phyloP scores from a whole-genome alignment of 2,888 invertebrate species.

The Gymnosoma rotundatum region DNA sequence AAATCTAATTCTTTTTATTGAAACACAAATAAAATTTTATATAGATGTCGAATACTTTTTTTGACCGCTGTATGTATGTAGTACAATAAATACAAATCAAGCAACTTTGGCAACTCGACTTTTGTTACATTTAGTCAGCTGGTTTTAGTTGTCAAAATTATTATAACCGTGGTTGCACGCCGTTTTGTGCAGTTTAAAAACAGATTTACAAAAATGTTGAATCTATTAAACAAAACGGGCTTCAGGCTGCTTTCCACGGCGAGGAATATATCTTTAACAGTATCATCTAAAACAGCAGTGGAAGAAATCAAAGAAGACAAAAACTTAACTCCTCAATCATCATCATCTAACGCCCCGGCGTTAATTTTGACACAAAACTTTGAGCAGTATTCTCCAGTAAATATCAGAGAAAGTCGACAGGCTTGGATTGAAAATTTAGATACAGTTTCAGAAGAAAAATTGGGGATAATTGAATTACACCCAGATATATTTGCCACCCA shows the following conservation, averaged over 20 bases:
- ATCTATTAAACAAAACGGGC: slow-evolving; percentile 76
- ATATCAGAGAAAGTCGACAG: slow-evolving; percentile 83
- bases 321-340: neutral
- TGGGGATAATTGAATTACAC: slow-evolving; percentile 94
- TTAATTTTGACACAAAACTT: slow-evolving; percentile 76
- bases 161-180: slow-evolving; percentile 3
- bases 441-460: slow-evolving; percentile 88
- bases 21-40: too few relatives aligned
- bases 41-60: too few relatives aligned
- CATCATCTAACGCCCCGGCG: slow-evolving; percentile 58
- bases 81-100: too few relatives aligned
- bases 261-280: slow-evolving; percentile 71
- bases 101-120: neutral
- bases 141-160: slow-evolving; percentile 30
- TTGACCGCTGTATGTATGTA: too few relatives aligned
- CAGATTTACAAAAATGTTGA: slow-evolving; percentile 74
- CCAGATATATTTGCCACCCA: slow-evolving; percentile 92
- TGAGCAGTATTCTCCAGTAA: slow-evolving; percentile 73
- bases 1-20: too few relatives aligned
- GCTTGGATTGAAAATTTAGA: slow-evolving; percentile 94
- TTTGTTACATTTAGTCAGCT: slow-evolving; percentile 22
- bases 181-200: neutral
- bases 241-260: slow-evolving; percentile 72
- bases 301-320: slow-evolving; percentile 53
- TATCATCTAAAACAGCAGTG: slow-evolving; percentile 12